These are phyloP conservation scores for Proterorhinus semilunaris DNA, from an alignment of 2,113 vertebrate genomes.

Conservation along the genomic window DNA sequence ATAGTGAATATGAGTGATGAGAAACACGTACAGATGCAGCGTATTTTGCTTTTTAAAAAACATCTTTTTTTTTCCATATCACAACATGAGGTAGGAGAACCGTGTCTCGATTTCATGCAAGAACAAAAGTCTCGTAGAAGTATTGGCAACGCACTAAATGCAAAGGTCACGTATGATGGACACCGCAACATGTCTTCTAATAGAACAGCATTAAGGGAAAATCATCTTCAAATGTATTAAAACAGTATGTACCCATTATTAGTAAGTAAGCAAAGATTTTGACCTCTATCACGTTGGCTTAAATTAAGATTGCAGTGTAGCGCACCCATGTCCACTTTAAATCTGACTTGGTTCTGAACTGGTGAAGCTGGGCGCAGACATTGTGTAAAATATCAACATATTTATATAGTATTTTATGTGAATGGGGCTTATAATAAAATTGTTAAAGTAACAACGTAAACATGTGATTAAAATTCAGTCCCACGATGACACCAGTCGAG, in stretches of 20 bases:
- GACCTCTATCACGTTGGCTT: conserved; percentile 14
- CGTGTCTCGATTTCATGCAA: conserved; percentile 80
- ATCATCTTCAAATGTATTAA: conserved; percentile 32
- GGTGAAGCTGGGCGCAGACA: not conserved
- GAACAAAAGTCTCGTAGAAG: conserved; percentile 77
- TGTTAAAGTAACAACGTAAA: not conserved
- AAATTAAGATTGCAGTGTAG: conserved; percentile 29
- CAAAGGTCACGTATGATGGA: conserved; percentile 68
- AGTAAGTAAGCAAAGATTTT: conserved; percentile 22
- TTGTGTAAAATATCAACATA: not conserved
- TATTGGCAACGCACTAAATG: conserved; percentile 78
- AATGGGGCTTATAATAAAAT: not conserved
- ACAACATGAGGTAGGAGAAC: conserved; percentile 85
- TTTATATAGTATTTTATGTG: not conserved
- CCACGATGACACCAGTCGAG: not conserved
- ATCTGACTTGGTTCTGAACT: conserved; percentile 7
- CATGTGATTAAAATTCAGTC: no score
- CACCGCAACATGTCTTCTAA: conserved; percentile 67
- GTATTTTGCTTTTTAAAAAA: conserved; percentile 78
- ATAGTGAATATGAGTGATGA: conserved; percentile 76
- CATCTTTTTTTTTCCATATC: conserved; percentile 75
- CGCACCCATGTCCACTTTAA: conserved; percentile 26
- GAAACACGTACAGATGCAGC: conserved; percentile 77
- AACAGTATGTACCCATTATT: conserved; percentile 30
- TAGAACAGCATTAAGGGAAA: conserved; percentile 60